phyloP scores from a whole-genome alignment of 2,113 vertebrate species.

The Paedocypris sp. region DNA sequence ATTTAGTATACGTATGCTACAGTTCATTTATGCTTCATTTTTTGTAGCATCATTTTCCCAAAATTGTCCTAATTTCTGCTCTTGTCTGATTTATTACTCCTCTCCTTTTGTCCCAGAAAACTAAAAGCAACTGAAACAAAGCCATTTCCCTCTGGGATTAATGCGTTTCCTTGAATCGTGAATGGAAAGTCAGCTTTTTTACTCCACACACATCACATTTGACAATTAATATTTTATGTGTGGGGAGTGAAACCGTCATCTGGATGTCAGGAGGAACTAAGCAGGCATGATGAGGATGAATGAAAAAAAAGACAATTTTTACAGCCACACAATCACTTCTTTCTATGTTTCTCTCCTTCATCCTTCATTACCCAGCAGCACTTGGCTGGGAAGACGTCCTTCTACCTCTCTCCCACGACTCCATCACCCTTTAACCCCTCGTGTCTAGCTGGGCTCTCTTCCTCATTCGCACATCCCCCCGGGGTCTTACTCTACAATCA shows the following conservation, averaged over 20 bases:
- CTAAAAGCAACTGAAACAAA: no score
- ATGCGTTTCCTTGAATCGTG: no score
- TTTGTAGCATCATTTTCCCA: no score
- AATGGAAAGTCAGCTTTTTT: no score
- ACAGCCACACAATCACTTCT: conserved; percentile 29
- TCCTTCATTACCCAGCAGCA: conserved; percentile 27
- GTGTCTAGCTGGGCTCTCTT: conserved; percentile 6
- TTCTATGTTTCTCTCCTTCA: conserved; percentile 32
- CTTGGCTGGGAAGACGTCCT: neutral
- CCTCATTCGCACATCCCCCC: conserved; percentile 6
- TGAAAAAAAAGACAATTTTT: neutral
- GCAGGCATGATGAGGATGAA: neutral
- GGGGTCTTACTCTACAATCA: neutral
- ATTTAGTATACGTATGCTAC: no score
- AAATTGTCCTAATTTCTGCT: no score
- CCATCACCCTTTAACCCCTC: neutral
- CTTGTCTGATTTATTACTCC: no score
- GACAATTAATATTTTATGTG: conserved; percentile 12
- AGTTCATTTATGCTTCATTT: no score
- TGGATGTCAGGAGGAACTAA: neutral
- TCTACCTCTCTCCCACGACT: neutral
- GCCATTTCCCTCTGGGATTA: no score
- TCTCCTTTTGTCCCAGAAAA: no score
- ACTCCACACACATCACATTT: no score
- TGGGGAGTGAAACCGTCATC: neutral